Percentiles rank a stretch among this genome's conserved stretches.
These are phyloP conservation scores for Tribolium castaneum DNA, from an alignment of 1,140 invertebrate genomes.

Conservation along the genomic window DNA sequence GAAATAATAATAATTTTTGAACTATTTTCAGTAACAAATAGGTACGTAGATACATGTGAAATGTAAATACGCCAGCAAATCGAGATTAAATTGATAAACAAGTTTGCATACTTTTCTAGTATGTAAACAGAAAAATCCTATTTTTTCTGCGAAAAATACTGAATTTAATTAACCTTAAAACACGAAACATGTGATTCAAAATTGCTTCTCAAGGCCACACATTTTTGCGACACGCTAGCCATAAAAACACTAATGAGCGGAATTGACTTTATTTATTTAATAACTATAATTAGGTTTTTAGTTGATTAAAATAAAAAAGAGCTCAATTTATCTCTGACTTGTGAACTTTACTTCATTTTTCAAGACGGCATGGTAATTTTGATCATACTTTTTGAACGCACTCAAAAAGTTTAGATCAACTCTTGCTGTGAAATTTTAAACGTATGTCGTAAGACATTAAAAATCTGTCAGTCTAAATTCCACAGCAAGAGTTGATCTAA, in stretches of 20 bases:
- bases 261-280: neutral
- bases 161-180: no score
- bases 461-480: no score
- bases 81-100: neutral
- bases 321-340: neutral
- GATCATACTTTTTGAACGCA: no score
- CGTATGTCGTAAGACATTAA: no score
- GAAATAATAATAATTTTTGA: no score
- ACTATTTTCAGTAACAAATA: no score
- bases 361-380: no score
- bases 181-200: neutral
- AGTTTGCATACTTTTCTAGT: neutral
- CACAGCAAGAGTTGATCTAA: no score
- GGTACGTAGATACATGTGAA: neutral
- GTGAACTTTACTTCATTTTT: neutral
- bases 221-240: neutral
- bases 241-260: neutral
- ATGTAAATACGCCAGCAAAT: neutral
- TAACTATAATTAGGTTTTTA: neutral
- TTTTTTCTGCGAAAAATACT: no score
- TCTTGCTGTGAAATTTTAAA: no score
- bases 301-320: neutral
- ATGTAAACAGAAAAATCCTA: neutral
- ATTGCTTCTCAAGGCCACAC: neutral
- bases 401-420: no score